These are phyloP conservation scores for Brachirus orientalis DNA, from an alignment of 2,113 vertebrate genomes.

Conservation along the genomic window DNA sequence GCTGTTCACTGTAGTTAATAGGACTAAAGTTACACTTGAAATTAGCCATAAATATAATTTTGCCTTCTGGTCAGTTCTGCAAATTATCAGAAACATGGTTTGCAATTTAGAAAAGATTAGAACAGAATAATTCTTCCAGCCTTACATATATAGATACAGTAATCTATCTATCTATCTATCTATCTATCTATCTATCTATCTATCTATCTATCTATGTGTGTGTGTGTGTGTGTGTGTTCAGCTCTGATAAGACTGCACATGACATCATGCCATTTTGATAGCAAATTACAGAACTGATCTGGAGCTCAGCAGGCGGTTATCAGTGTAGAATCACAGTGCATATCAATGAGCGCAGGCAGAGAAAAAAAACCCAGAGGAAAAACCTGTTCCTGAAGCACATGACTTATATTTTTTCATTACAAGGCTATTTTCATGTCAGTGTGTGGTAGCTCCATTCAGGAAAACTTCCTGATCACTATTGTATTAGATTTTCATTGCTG, in stretches of 20 bases:
- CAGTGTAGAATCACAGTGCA: slow-evolving; percentile 40
- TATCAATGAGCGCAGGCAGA: slow-evolving; percentile 56
- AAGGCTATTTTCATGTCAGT: slow-evolving; percentile 38
- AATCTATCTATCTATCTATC: no score
- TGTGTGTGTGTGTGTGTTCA: neutral
- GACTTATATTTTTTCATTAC: slow-evolving; percentile 50
- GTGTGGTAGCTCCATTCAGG: slow-evolving; percentile 39
- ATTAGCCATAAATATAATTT: no score
- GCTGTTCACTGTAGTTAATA: no score
- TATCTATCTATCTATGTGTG: slow-evolving; percentile 5
- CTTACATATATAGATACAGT: no score
- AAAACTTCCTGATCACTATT: slow-evolving; percentile 47
- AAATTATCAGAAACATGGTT: no score
- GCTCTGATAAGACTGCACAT: slow-evolving; percentile 39
- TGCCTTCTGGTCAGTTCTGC: no score
- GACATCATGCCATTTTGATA: slow-evolving; percentile 63
- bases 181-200: no score
- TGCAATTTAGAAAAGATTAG: no score
- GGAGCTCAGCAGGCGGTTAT: slow-evolving; percentile 72
- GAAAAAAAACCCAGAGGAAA: neutral
- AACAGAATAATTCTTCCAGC: no score
- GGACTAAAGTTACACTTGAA: no score
- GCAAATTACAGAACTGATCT: slow-evolving; percentile 72
- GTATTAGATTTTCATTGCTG: slow-evolving; percentile 61
- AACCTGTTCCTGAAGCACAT: slow-evolving; percentile 31